Percentiles rank a stretch among this genome's conserved stretches.
These are phyloP conservation scores for Metallyticus violacea DNA, from an alignment of 2,888 invertebrate species.

Conservation along the genomic window DNA sequence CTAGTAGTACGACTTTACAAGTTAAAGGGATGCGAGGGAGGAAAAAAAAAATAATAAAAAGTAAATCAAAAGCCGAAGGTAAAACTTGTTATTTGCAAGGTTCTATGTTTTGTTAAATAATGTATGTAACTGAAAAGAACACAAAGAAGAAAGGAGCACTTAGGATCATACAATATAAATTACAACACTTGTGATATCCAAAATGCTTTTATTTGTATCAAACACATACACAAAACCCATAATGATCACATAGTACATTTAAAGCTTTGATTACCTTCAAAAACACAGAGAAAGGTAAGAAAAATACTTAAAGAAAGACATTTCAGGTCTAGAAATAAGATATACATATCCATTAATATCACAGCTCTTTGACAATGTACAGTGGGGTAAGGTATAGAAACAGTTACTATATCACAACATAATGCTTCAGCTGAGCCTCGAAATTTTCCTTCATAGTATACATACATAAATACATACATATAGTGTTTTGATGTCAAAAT, in stretches of 20 bases:
- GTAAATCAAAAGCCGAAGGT: too few species aligned
- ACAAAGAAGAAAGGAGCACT: not conserved
- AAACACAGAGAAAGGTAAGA: not conserved
- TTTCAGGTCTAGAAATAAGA: not conserved
- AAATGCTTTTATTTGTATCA: not conserved
- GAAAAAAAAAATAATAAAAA: too few species aligned
- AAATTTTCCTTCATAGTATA: too few species aligned
- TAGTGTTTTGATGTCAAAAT: too few species aligned
- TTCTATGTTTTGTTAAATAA: too few species aligned
- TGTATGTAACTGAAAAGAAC: not conserved
- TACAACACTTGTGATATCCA: not conserved
- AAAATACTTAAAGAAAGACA: not conserved
- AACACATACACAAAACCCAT: not conserved
- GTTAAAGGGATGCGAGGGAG: too few species aligned
- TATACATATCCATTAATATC: not conserved
- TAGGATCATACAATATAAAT: not conserved
- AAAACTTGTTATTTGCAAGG: too few species aligned
- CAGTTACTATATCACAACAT: not conserved
- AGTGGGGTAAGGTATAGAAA: not conserved
- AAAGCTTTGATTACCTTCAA: not conserved
- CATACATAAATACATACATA: too few species aligned
- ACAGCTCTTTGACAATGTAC: not conserved
- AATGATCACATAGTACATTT: not conserved
- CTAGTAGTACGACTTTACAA: too few species aligned
- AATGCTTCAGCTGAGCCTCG: not conserved